phyloP scores from a whole-genome alignment of 1,140 invertebrate genomes.

The Mamestra configurata region DNA sequence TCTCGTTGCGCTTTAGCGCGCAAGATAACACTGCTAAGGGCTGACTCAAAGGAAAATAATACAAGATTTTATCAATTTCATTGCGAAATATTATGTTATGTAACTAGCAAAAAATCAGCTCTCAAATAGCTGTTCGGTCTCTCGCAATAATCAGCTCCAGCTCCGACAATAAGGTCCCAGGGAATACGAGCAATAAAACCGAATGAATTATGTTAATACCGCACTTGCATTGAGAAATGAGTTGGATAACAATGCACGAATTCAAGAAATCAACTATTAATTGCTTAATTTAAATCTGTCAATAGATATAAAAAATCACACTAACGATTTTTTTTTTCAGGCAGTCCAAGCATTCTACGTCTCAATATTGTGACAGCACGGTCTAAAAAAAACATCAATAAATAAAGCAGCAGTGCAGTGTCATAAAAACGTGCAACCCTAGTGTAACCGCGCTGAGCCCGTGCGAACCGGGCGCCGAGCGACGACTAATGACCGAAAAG shows the following conservation, averaged over 20 bases:
- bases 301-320: not conserved
- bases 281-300: no score
- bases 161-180: no score
- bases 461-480: constrained; percentile 30
- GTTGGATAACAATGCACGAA: not conserved
- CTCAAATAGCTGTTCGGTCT: no score
- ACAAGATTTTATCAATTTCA: no score
- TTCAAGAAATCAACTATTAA: constrained; percentile 4
- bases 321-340: no score
- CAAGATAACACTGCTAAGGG: not conserved
- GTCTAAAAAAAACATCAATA: not conserved
- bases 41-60: not conserved
- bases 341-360: not conserved
- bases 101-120: no score
- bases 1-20: not conserved
- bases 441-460: not conserved
- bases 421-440: constrained; percentile 27
- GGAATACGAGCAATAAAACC: no score
- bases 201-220: not conserved
- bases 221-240: not conserved
- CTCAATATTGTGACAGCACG: not conserved
- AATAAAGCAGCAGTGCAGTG: not conserved
- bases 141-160: no score
- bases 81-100: no score
- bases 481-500: constrained; percentile 47